Evolutionary conservation across 2,797 vertebrate species (phyloP).

Genomic region (Erethizon dorsatum): DNA sequence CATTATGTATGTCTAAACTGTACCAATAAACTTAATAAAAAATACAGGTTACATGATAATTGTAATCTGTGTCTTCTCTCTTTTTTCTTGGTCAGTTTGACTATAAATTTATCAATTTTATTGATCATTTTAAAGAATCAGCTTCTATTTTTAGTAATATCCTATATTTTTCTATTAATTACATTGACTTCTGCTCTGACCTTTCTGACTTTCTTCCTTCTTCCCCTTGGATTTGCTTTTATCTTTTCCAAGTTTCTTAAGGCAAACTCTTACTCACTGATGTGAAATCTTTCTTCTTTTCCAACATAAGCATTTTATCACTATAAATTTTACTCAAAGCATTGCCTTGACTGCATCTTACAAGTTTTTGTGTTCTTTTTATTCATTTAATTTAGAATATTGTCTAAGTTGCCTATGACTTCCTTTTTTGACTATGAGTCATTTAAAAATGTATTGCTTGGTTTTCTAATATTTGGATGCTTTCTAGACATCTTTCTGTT

Average conservation of each 20-base stretch:
- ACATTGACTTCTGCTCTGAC: background rate
- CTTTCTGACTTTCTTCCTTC: background rate
- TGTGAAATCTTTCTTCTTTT: background rate
- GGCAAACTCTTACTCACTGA: background rate
- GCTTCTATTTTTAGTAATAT: background rate
- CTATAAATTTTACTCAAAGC: background rate
- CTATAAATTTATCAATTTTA: background rate
- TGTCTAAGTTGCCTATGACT: background rate
- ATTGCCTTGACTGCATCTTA: background rate
- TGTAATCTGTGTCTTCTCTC: background rate
- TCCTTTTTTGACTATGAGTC: background rate
- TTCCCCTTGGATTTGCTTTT: background rate
- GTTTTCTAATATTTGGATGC: background rate
- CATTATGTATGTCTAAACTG: background rate
- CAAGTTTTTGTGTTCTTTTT: background rate
- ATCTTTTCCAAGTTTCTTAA: background rate
- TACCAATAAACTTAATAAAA: background rate
- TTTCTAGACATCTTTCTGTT: background rate
- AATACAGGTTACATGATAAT: background rate
- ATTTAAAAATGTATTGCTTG: background rate
- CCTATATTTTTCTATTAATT: background rate
- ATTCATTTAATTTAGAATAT: background rate
- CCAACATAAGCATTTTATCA: background rate
- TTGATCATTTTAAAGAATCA: background rate
- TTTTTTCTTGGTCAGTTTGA: background rate